Evolutionary conservation across 2,113 vertebrate genomes (phyloP).

Genomic region (Tichodroma muraria): DNA sequence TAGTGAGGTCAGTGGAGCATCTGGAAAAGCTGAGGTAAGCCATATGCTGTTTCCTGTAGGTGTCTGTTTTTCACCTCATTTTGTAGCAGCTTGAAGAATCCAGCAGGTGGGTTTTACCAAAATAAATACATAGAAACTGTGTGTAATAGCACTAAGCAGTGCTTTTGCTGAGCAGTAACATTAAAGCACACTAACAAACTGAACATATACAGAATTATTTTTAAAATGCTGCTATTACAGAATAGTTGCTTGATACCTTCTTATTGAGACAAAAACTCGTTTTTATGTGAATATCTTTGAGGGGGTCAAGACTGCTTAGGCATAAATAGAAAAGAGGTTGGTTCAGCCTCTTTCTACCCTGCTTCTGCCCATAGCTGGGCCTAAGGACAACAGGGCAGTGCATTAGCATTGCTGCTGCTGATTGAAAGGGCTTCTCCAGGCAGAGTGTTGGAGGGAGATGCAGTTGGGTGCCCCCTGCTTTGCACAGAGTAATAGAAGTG

Average conservation of each 20-base stretch:
- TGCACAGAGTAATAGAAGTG: not conserved
- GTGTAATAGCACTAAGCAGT: not conserved
- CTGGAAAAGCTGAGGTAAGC: not conserved
- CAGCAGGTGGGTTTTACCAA: not conserved
- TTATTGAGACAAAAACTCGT: not conserved
- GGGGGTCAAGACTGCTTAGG: not conserved
- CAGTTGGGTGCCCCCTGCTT: not conserved
- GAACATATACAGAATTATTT: not conserved
- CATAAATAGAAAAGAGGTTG: not conserved
- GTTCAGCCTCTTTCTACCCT: not conserved
- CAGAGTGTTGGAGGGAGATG: too few relatives aligned
- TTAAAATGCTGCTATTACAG: not conserved
- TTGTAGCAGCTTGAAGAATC: not conserved
- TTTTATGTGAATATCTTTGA: not conserved
- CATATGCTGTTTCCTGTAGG: not conserved
- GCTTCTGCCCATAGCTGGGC: not conserved
- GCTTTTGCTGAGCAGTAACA: not conserved
- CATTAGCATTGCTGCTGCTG: not conserved
- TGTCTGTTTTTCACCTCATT: not conserved
- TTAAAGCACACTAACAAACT: not conserved
- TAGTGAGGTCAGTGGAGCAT: not conserved
- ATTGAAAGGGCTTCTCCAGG: not conserved
- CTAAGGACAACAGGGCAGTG: too few relatives aligned
- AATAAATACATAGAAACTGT: not conserved
- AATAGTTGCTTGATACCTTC: not conserved